Evolutionary conservation across 2,113 vertebrate species (phyloP).

Genomic region (Damaliscus lunatus): DNA sequence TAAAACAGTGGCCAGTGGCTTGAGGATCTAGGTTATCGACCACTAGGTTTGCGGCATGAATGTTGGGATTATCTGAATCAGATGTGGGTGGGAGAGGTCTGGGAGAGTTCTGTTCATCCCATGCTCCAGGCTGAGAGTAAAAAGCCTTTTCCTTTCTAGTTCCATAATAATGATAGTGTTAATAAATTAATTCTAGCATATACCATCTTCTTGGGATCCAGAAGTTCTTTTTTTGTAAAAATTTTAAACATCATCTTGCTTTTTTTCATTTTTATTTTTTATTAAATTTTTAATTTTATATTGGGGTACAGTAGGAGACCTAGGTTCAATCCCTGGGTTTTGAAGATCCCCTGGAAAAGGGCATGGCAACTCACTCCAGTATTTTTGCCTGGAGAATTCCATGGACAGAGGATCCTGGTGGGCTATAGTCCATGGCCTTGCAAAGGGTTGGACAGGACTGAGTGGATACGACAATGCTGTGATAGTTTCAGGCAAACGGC

Average conservation of each 20-base stretch:
- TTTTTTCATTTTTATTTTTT: not conserved
- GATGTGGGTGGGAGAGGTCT: no score
- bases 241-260: not conserved
- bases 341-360: not conserved
- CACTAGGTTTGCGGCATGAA: not conserved
- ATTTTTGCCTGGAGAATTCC: not conserved
- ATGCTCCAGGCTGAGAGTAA: not conserved
- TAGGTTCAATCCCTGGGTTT: not conserved
- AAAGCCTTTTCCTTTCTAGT: not conserved
- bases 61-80: not conserved
- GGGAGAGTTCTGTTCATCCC: not conserved
- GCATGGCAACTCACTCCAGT: not conserved
- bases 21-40: rapidly evolving
- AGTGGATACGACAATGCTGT: not conserved
- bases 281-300: not conserved
- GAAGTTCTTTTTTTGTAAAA: not conserved
- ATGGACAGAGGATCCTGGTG: not conserved
- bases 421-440: not conserved
- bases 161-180: not conserved
- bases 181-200: not conserved
- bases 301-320: not conserved
- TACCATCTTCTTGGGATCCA: not conserved
- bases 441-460: not conserved
- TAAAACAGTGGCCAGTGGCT: not conserved
- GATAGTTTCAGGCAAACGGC: not conserved